A percentile compares a stretch with the other conserved stretches of the same genome.
Conservation (phyloP, 2,113 vertebrate genomes). For the Miniopterus natalensis region DNA sequence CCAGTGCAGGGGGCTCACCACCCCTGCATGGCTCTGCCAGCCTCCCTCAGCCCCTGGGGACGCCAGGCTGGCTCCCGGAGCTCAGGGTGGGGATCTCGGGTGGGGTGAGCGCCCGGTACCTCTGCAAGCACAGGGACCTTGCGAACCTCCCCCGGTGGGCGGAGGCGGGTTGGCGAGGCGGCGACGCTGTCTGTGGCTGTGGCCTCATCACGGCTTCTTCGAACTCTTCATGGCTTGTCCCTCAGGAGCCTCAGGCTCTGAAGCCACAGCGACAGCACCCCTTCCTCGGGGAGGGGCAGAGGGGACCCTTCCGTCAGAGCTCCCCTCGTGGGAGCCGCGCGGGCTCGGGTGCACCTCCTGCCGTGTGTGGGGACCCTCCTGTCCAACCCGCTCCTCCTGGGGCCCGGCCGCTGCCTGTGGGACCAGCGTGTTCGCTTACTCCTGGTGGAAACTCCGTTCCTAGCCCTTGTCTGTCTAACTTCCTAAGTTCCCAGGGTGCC, state of each 20-base stretch:
- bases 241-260: background rate
- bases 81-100: background rate
- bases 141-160: background rate
- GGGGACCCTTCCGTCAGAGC: background rate
- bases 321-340: background rate
- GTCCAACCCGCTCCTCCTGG: background rate
- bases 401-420: background rate
- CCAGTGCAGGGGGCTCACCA: rapidly evolving
- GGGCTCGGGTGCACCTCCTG: background rate
- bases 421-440: background rate
- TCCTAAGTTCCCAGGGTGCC: background rate
- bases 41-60: background rate
- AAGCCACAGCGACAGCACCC: background rate
- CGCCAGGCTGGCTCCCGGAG: background rate
- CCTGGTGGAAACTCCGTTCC: background rate
- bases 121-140: background rate
- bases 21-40: rapidly evolving
- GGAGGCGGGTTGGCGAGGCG: background rate
- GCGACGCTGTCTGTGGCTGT: background rate
- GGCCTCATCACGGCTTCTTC: background rate
- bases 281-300: background rate
- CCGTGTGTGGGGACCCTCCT: too few species aligned
- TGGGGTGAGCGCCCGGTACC: too few species aligned
- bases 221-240: conserved; percentile 14
- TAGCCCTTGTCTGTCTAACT: background rate